phyloP scores from a whole-genome alignment of 2,113 vertebrate genomes.

The Ploceus nigricollis region DNA sequence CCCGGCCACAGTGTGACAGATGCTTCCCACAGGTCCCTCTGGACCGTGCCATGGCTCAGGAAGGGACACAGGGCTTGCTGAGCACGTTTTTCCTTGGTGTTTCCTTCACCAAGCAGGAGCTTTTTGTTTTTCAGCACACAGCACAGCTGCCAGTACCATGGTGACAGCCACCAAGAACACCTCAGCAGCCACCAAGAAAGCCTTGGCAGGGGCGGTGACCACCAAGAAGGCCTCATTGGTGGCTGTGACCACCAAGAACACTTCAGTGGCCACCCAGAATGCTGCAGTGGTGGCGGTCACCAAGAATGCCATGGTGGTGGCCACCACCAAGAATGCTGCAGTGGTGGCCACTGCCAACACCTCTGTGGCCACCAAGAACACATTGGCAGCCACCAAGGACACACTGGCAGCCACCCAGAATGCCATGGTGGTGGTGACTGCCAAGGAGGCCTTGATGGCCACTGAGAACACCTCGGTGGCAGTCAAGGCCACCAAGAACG shows the following conservation, averaged over 20 bases:
- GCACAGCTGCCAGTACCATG: fast-evolving
- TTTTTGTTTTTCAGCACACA: conserved; percentile 13
- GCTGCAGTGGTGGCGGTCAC: fast-evolving
- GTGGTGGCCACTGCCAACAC: neutral
- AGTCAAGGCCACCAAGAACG: neutral
- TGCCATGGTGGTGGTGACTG: no score
- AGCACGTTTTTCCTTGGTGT: fast-evolving
- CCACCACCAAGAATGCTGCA: neutral
- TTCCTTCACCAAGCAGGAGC: neutral
- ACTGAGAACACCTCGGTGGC: neutral
- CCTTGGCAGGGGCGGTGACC: neutral
- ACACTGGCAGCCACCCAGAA: neutral
- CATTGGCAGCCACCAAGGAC: neutral
- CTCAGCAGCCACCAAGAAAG: neutral
- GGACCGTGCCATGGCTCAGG: neutral
- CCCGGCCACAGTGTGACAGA: neutral
- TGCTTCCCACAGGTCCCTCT: neutral
- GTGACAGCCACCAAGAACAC: neutral
- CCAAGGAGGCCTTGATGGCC: no score
- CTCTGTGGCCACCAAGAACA: neutral
- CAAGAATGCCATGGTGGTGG: neutral
- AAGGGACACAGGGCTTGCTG: neutral
- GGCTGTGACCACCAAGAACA: neutral
- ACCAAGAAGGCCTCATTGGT: neutral
- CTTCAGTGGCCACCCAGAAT: neutral